Percentiles rank a stretch among this genome's conserved stretches.
Evolutionary conservation across 2,888 invertebrate genomes (phyloP).

Genomic region (Autographa pulchrina): DNA sequence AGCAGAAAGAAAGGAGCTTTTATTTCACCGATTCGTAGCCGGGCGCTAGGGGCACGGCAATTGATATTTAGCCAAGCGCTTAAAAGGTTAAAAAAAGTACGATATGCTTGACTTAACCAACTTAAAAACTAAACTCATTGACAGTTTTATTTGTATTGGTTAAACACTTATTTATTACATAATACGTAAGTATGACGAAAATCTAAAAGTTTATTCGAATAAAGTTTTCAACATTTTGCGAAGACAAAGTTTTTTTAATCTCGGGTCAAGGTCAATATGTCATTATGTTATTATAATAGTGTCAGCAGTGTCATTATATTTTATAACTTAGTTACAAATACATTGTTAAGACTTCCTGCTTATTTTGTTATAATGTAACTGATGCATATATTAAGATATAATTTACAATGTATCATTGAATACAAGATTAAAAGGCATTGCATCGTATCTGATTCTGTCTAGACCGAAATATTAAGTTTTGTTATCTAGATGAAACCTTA

Average conservation of each 20-base stretch:
- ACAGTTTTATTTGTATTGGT: background rate
- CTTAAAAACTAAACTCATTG: background rate
- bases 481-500: background rate
- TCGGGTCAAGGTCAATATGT: background rate
- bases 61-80: no score
- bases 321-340: background rate
- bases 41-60: no score
- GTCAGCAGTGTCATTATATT: background rate
- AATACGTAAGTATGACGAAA: background rate
- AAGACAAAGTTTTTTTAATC: background rate
- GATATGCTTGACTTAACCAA: no score
- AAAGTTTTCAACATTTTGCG: background rate
- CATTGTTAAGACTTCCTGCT: background rate
- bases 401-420: background rate
- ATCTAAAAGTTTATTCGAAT: background rate
- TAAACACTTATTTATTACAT: background rate
- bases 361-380: no score
- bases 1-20: no score
- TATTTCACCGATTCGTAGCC: no score
- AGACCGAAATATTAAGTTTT: background rate
- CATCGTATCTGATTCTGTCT: background rate
- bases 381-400: background rate
- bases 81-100: no score
- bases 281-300: background rate
- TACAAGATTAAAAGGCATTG: background rate